Base-by-base conservation (phyloP, 2,113 vertebrate genomes). In the Fregetta grallaria region DNA sequence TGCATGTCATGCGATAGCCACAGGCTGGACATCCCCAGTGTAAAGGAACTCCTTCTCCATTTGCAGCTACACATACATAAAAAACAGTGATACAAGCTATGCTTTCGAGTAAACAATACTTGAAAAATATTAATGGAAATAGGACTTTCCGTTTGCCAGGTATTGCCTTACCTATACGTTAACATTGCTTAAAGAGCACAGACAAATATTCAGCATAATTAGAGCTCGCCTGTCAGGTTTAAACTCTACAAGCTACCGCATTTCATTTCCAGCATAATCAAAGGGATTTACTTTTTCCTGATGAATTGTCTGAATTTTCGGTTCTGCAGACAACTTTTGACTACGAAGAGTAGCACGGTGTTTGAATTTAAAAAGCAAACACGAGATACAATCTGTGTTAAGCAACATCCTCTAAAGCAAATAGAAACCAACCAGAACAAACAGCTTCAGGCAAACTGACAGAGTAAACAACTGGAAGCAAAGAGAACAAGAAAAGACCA, bases 401-500 rank as follows among this genome's bases (percentile, higher is more conserved):
- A 83, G 73, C 49, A 91, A 32, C 62, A 80, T 78, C 50, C n/a
- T 88, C 50, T 84, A 76, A 94, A 87, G 66, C 86, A 91, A 97
- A 89, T 58, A 76, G 40, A 88, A 97, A 73, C 77, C 62, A 79
- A 70, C 14, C 47, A 89, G 88, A 80, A 36, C 85, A 97, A 93
- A 96, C 70, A 86, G 94, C 94, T 96, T 84, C 83, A 77, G 93
- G 96, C 92, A 61, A 96, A 81, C 79, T 65, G 94, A 62, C 66
- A 92, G 63, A 86, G 50, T 76, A 94, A 97, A 92, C 90, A 96
- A 55, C 30, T 73, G 71, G 91, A 90, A 92, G 73, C 73, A 86
- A 68, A 87, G 83, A 59, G 78, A 96, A 65, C 56, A 70, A 67
- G 91, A 10, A 12, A 47, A 66, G 83, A 67, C n/a, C 22, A 63